Base-by-base conservation (phyloP, 1,140 invertebrate genomes). In the Drosophila suzukii region DNA sequence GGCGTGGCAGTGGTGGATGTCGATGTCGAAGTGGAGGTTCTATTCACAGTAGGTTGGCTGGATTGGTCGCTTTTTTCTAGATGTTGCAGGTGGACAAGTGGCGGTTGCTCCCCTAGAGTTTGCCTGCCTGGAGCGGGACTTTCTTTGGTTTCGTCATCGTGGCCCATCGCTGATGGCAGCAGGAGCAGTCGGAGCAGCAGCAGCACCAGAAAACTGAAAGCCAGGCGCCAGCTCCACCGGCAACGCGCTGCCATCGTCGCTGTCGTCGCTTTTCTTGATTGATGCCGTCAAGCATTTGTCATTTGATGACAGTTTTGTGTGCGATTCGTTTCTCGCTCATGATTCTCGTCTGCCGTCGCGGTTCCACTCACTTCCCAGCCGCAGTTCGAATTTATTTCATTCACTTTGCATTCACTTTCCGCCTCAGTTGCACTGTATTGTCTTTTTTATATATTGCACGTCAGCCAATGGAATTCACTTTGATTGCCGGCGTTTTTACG, bases 301-400 rank as follows among this genome's bases (percentile, higher is more conserved):
- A 91, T 90, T 91, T 91, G 90, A 91, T 91, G 90, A 91, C 90
- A 91, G 90, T 91, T 88, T 88, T 91, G 86, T 91, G 90, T 86
- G 90, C 90, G 89, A 90, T 81, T 84, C 90, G 86, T 91, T 91
- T 91, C 75, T 83, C 78, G 81, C 73, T 88, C 90, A 91, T 91
- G 90, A 83, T 86, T 86, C 86, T 73, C 66, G 54, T 75, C 66
- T 61, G 73, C 59, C 55, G 71, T 59, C 41, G 55, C 39, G 43
- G 44, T 60, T 34, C 30, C 30, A 27, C 51, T 46, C 63, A 53
- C 67, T 72, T 47, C 63, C 68, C 56, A 43, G 68, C 39, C 50
- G 76, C 75, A 71, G 46, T 66, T 79, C 60, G 56, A 56, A 59
- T 66, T 30, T 66, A 61, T 53, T 80, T 54, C 71, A 74, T 82